These are phyloP conservation scores for Melanotaenia duboulayi DNA, from an alignment of 2,113 vertebrate genomes.

Conservation along the genomic window DNA sequence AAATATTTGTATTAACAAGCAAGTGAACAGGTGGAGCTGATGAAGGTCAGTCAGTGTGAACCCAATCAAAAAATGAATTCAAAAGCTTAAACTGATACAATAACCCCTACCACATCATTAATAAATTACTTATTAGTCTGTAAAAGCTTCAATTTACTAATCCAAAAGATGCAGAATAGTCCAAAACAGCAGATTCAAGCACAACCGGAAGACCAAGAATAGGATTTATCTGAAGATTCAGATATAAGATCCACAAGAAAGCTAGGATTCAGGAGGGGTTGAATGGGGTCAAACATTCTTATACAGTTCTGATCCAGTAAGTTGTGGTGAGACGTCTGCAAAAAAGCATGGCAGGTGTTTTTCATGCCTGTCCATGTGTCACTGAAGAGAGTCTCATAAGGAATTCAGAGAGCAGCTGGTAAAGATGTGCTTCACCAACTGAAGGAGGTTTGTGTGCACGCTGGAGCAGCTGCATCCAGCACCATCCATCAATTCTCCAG, in stretches of 20 bases:
- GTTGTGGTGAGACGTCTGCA: not conserved
- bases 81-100: not conserved
- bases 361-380: not conserved
- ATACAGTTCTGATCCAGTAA: not conserved
- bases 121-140: too few species aligned
- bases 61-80: too few species aligned
- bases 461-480: not conserved
- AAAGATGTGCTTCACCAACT: not conserved
- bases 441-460: not conserved
- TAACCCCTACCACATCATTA: too few species aligned
- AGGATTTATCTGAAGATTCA: not conserved
- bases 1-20: too few species aligned
- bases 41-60: not conserved
- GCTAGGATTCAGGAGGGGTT: not conserved
- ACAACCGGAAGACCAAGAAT: not conserved
- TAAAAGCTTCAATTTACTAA: too few species aligned
- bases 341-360: not conserved
- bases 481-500: too few species aligned
- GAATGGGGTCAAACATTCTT: not conserved
- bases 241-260: not conserved
- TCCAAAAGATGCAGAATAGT: not conserved
- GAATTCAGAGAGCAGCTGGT: conserved; percentile 10
- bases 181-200: not conserved
- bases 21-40: too few species aligned
- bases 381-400: not conserved